A percentile compares a stretch with the other conserved stretches of the same genome.
Conservation (phyloP, 2,888 invertebrate species). For the Orchesella flavescens region DNA sequence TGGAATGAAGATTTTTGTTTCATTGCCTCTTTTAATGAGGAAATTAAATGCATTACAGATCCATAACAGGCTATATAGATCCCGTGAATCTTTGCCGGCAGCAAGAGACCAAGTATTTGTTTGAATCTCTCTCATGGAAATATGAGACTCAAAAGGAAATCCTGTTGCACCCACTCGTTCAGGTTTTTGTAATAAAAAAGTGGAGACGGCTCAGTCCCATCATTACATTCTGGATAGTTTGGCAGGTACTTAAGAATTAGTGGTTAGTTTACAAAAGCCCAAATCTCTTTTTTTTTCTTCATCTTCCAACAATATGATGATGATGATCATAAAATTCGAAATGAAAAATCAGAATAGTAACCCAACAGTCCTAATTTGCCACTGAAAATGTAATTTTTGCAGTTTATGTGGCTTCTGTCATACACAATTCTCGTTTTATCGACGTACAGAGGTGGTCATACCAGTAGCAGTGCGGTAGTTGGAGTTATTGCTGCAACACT, state of each 20-base stretch:
- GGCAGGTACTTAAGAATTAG: slow-evolving; percentile 45
- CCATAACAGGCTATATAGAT: slow-evolving; percentile 59
- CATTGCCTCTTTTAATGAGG: neutral
- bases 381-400: slow-evolving; percentile 15
- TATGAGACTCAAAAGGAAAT: slow-evolving; percentile 61
- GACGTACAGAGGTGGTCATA: slow-evolving; percentile 44
- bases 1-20: neutral
- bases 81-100: slow-evolving; percentile 50
- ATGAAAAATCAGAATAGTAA: slow-evolving; percentile 4
- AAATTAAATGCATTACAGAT: slow-evolving; percentile 22
- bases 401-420: slow-evolving; percentile 59
- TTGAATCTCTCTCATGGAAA: slow-evolving; percentile 55
- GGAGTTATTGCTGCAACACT: slow-evolving; percentile 37
- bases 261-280: neutral
- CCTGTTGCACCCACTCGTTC: slow-evolving; percentile 58
- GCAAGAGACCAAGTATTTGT: slow-evolving; percentile 61
- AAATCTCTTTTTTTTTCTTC: neutral
- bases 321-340: slow-evolving; percentile 2
- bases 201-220: slow-evolving; percentile 52
- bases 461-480: slow-evolving; percentile 5
- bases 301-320: too few species aligned
- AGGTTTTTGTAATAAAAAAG: slow-evolving; percentile 60
- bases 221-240: slow-evolving; percentile 54
- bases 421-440: slow-evolving; percentile 52
- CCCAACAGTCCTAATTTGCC: neutral